phyloP scores from a whole-genome alignment of 2,888 invertebrate genomes.

The Diloba caeruleocephala region DNA sequence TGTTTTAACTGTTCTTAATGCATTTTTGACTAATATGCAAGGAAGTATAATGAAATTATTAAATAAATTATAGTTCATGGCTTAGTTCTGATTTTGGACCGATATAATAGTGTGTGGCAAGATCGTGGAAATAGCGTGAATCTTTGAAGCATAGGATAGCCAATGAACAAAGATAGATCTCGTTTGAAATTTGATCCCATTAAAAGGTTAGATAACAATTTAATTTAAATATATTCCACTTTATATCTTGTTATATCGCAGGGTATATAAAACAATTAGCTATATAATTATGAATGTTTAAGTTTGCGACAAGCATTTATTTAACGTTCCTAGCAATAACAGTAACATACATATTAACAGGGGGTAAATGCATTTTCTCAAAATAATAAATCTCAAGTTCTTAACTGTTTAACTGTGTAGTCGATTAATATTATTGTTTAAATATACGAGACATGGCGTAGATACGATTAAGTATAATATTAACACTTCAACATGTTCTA shows the following conservation, averaged over 20 bases:
- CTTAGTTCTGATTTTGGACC: constrained; percentile 1
- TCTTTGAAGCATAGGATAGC: constrained; percentile 12
- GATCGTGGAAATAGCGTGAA: constrained; percentile 3
- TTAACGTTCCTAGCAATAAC: constrained; percentile 63
- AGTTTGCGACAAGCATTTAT: constrained; percentile 59
- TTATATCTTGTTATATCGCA: constrained; percentile 24
- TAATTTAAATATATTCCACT: constrained; percentile 23
- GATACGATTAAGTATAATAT: constrained; percentile 41
- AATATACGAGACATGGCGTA: constrained; percentile 56
- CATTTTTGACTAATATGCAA: constrained; percentile 46
- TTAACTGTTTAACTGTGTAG: constrained; percentile 59
- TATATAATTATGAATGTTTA: constrained; percentile 24
- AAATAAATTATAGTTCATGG: constrained; percentile 10
- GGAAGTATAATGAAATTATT: constrained; percentile 27
- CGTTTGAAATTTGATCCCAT: constrained; percentile 43
- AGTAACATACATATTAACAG: constrained; percentile 72
- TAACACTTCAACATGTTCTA: constrained; percentile 61
- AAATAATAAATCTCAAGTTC: constrained; percentile 75
- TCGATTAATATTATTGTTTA: constrained; percentile 41
- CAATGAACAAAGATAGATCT: constrained; percentile 13
- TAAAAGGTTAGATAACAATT: constrained; percentile 34
- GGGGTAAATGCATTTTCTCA: constrained; percentile 83
- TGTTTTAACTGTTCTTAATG: constrained; percentile 27
- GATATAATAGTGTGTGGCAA: constrained; percentile 15
- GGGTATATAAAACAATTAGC: constrained; percentile 23